Conservation (phyloP, 2,797 vertebrate species). For the Chelidonichthys spinosus region DNA sequence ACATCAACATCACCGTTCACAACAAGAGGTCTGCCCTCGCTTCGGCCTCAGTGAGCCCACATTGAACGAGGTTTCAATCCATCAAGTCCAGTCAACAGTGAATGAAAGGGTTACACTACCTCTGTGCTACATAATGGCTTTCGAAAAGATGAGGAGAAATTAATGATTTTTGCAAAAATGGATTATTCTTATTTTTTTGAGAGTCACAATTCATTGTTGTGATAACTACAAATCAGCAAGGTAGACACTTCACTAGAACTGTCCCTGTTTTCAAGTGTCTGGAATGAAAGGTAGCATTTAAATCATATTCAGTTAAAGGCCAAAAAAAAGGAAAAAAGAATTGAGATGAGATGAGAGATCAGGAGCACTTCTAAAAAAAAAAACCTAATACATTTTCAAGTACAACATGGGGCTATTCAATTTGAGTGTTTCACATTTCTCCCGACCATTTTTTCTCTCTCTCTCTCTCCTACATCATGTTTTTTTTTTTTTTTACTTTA, state of each 20-base stretch:
- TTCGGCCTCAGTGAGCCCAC: no score
- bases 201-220: background rate
- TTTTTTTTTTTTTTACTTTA: background rate
- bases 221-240: constrained; percentile 13
- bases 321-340: background rate
- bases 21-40: no score
- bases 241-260: background rate
- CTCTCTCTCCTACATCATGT: background rate
- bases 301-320: constrained; percentile 8
- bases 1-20: no score
- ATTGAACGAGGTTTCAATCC: no score
- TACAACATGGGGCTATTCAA: background rate
- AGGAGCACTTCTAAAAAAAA: constrained; percentile 1
- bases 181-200: background rate
- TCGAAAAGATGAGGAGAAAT: background rate
- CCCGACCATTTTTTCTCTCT: background rate
- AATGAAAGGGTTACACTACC: no score
- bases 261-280: constrained; percentile 13
- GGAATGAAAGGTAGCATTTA: constrained; percentile 12
- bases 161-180: background rate
- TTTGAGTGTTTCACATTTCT: constrained; percentile 6
- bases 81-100: no score
- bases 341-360: constrained; percentile 6
- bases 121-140: background rate
- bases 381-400: background rate